A percentile compares a stretch with the other conserved stretches of the same genome.
phyloP scores from a whole-genome alignment of 1,140 invertebrate genomes.

The Eumeta japonica region DNA sequence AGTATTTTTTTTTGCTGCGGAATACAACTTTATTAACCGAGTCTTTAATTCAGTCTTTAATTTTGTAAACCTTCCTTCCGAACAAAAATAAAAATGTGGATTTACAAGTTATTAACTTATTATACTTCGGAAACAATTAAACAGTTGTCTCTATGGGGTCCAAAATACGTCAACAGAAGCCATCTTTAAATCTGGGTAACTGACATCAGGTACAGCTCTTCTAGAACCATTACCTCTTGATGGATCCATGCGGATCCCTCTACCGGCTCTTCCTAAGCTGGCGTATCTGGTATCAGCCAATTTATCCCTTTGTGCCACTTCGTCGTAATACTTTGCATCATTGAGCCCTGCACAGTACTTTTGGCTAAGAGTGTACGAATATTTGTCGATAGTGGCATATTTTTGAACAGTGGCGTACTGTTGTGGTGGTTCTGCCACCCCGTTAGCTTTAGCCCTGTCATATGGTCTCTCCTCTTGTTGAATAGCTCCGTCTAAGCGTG shows the following conservation, averaged over 20 bases:
- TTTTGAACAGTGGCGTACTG: conserved; percentile 53
- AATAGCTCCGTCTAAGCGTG: conserved; percentile 49
- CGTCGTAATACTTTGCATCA: conserved; percentile 53
- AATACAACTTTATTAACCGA: too few relatives aligned
- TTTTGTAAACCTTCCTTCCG: too few relatives aligned
- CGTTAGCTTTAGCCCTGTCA: conserved; percentile 59
- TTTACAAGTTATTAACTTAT: too few relatives aligned
- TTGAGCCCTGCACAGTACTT: conserved; percentile 56
- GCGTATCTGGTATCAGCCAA: conserved; percentile 46
- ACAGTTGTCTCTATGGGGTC: conserved; percentile 61
- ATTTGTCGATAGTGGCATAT: conserved; percentile 56
- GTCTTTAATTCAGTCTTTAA: too few relatives aligned
- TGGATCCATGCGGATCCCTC: conserved; percentile 39
- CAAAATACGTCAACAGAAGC: conserved; percentile 72
- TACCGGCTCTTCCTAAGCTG: conserved; percentile 55
- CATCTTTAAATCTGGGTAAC: conserved; percentile 67
- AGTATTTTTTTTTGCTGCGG: too few relatives aligned
- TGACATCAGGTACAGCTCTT: conserved; percentile 57
- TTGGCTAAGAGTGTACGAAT: conserved; percentile 55
- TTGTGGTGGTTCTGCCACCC: conserved; percentile 49
- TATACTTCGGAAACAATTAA: too few relatives aligned
- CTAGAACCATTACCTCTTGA: conserved; percentile 42
- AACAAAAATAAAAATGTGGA: too few relatives aligned
- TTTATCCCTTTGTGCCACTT: conserved; percentile 51
- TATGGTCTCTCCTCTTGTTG: conserved; percentile 59